Base-by-base conservation (phyloP, 2,113 vertebrate species). In the Brachionichthys hirsutus region DNA sequence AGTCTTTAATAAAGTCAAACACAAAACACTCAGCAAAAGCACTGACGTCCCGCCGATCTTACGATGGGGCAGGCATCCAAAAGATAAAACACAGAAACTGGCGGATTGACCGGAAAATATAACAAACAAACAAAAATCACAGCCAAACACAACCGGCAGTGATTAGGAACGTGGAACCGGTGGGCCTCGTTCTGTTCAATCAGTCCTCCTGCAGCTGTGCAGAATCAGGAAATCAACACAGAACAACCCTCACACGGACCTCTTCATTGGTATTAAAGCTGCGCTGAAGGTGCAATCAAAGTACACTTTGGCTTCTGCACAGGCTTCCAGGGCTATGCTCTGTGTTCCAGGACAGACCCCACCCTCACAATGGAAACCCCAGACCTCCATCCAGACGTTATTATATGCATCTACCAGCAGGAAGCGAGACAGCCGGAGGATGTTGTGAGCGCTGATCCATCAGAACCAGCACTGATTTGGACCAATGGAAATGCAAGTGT, bases 381-480 rank as follows among this genome's bases (percentile, higher is more conserved):
- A 84, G 81, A 74, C 62, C 68, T 64, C 58, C 52, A 45, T 67
- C 61, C 80, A 83, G 69, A 77, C 48, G 56, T 77, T 62, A 63
- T 80, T 81, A 67, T 68, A 73, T 63, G 62, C 70, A 73, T 48
- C 73, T 66, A 67, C 20, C 63, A 78, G 76, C 80, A 83, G 83
- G 78, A 88, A 85, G 81, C 62, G 62, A 85, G 62, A 18, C 45
- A 12, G 77, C 77, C 83, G 35, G 41, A 76, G 85, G 86, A 75
- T 60, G 69, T 49, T 4, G 22, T 17, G 43, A 75, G 48, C 50
- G 14, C 62, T 52, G 67, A 83, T 89, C 77, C 79, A 64, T 88
- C 83, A 78, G 47, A n/a, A 60, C 30, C 71, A 79, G 80, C 85
- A 72, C 54, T 87, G 73, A 78, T 80, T 66, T 63, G 43, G 68